Base-by-base conservation (phyloP, 2,113 vertebrate species). In the Syngnathus scovelli region DNA sequence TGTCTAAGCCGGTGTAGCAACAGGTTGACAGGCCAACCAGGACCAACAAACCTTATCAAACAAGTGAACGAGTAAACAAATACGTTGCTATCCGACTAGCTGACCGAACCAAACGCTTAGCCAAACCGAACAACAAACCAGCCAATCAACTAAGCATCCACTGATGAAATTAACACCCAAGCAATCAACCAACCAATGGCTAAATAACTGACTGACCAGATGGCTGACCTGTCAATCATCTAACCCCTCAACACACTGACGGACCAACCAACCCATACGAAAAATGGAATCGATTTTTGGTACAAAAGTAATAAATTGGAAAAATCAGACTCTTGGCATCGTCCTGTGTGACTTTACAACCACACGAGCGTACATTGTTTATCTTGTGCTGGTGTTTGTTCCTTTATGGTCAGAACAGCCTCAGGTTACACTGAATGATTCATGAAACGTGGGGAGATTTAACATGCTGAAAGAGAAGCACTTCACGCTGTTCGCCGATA, bases 371-470 rank as follows among this genome's bases (percentile, higher is more conserved):
- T 46, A 2, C 59, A 63, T 15, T 11, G 61, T 59, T 52, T n/a
- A 16, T 64, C 36, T 66, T 61, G 63, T 70, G 63, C 61, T 12
- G 4, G 49, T 18, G 64, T 72, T 60, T 18, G 64, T 74, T 60
- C 51, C 49, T 67, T 43, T 71, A 69, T 66, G 81, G 65, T 73
- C 72, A 33, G 68, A 9, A 66, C 69, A 70, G 78, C 74, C 77
- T 66, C 70, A 71, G 75, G 75, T 84, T 69, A 68, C 37, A 23
- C 70, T 84, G 69, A 84, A 83, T 84, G 78, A 87, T 84, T 83
- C 75, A 77, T 86, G 77, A 74, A 76, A 69, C 75, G 21, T 49
- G 69, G 72, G 61, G 59, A 62, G 71, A 58, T 72, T 73, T 74
- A 78, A 75, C 48, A 70, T 64, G 72, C 80, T 74, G 38, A 76